Percentiles rank a stretch among this genome's conserved stretches.
Conservation (phyloP, 2,113 vertebrate genomes). For the Plecturocebus donacophilus region DNA sequence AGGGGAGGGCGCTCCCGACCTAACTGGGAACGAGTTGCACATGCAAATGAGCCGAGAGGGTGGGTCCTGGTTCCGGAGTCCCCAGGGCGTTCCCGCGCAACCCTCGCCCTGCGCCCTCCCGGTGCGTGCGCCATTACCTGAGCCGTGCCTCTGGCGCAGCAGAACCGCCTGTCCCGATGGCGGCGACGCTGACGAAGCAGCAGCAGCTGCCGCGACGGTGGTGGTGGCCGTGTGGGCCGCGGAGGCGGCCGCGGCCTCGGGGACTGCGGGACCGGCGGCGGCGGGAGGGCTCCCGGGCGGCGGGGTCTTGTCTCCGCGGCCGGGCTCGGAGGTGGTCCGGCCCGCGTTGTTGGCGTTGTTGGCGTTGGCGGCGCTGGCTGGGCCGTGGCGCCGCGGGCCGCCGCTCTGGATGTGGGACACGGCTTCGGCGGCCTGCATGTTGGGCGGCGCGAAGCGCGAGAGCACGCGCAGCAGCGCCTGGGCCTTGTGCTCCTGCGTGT, state of each 20-base stretch:
- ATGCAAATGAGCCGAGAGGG: accelerated
- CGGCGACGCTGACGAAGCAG: constrained; percentile 88
- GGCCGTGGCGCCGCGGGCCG: constrained; percentile 86
- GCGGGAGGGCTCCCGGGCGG: constrained; percentile 63
- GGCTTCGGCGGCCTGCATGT: constrained; percentile 94
- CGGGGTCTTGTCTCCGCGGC: constrained; percentile 35
- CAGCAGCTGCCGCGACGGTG: constrained; percentile 78
- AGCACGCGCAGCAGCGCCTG: constrained; percentile 90
- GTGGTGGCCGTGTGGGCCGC: constrained; percentile 69
- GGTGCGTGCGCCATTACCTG: constrained; percentile 85
- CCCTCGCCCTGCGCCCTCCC: neutral
- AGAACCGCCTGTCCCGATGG: constrained; percentile 86
- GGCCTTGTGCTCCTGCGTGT: constrained; percentile 93
- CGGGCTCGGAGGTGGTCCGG: constrained; percentile 82
- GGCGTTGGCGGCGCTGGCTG: constrained; percentile 60
- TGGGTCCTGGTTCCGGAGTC: neutral
- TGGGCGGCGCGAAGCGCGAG: constrained; percentile 85
- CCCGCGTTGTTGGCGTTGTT: constrained; percentile 76
- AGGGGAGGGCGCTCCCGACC: neutral
- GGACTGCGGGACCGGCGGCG: accelerated
- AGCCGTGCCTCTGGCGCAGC: constrained; percentile 89
- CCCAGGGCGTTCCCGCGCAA: neutral
- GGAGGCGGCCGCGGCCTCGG: constrained; percentile 40
- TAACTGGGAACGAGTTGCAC: accelerated
- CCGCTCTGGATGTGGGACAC: constrained; percentile 95